Evolutionary conservation across 2,888 invertebrate species (phyloP), one percentile per base, ranked within the genome.

Genomic region (Stenoptilia bipunctidactyla): DNA sequence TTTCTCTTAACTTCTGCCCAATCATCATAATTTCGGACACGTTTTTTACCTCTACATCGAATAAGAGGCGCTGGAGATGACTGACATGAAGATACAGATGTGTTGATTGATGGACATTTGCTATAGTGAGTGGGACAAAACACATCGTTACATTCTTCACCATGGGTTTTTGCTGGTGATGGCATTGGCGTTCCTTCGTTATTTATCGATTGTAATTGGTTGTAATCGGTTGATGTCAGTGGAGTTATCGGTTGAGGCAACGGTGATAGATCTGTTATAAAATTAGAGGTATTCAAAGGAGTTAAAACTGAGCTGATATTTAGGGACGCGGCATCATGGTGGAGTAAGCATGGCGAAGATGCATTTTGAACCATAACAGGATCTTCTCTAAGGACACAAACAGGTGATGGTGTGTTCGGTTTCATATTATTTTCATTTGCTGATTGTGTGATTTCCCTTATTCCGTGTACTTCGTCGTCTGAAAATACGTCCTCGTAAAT

Each of bases 1-100:
- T 49, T 47, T 25, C 46, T 40, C 45, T 47, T 47, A 20, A 45
- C 1, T 13, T 47, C 45, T 40, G 36, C 36, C 44, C 46, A 49
- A 42, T 46, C 38, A 41, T 45, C 41, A 41, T 33, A 37, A 33
- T 5, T 37, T n/a, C 37, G 6, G 10, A 4, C 10, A n/a, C 33
- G 33, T 12, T 33, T 33, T 33, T 12, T 33, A 33, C 10, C 12
- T 12, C 10, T 33, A n/a, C 12, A n/a, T n/a, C 10, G 33, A 9
- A 12, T 33, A 6, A 12, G 4, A 12, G 4, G 4, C 10, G 4
- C 4, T n/a, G 4, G 4, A 4, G 10, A n/a, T 5, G n/a, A 9
- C 4, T 33, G 5, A 6, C 25, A 9, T 12, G 33, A n/a, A n/a
- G 33, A n/a, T 4, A 12, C n/a, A n/a, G 33, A 12, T 12, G 33